phyloP scores from a whole-genome alignment of 2,888 invertebrate genomes.

The Hermaeophaga mercurialis region DNA sequence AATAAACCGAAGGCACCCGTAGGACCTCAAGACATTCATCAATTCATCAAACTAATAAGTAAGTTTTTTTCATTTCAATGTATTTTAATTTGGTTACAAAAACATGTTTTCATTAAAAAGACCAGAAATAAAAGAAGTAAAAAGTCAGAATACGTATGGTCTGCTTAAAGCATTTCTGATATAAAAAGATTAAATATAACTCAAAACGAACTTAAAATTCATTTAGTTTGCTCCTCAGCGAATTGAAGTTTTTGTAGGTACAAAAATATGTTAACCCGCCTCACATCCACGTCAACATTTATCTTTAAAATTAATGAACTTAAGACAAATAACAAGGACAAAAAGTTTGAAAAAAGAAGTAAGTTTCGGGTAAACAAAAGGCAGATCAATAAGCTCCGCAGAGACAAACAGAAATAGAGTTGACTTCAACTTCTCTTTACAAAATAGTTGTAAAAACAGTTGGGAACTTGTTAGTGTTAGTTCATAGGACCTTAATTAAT shows the following conservation, averaged over 20 bases:
- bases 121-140: no score
- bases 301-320: slow-evolving; percentile 23
- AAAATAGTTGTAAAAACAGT: slow-evolving; percentile 30
- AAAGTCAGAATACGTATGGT: no score
- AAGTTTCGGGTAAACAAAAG: slow-evolving; percentile 23
- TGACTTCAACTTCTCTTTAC: slow-evolving; percentile 7
- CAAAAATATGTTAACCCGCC: slow-evolving; percentile 7
- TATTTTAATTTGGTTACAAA: no score
- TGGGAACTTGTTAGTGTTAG: slow-evolving; percentile 27
- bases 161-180: no score
- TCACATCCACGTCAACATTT: slow-evolving; percentile 18
- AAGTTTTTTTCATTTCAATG: no score
- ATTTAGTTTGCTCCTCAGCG: background rate
- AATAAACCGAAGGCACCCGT: no score
- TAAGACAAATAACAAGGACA: slow-evolving; percentile 19
- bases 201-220: background rate
- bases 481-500: slow-evolving; percentile 30
- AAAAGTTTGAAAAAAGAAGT: slow-evolving; percentile 18
- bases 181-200: no score
- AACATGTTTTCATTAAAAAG: no score
- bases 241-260: background rate
- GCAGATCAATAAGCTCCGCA: slow-evolving; percentile 19
- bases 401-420: slow-evolving; percentile 25
- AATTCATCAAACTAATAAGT: no score
- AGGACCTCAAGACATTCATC: no score